These are phyloP conservation scores for Tachycineta bicolor DNA, from an alignment of 2,113 vertebrate species.

Conservation along the genomic window DNA sequence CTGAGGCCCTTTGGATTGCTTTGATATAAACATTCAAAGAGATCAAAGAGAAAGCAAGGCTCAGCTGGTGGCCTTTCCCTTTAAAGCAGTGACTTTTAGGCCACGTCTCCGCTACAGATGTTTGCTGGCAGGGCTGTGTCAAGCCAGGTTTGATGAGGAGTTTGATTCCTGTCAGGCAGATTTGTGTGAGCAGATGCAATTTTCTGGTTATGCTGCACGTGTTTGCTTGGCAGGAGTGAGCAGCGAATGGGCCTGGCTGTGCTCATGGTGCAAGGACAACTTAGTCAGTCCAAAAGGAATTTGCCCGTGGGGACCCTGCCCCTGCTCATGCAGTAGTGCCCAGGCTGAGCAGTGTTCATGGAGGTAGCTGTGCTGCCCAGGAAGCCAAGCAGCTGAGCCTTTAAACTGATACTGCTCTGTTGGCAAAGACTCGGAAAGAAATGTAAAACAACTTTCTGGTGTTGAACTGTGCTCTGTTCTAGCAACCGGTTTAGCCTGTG, in stretches of 20 bases:
- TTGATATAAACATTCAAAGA: conserved; percentile 24
- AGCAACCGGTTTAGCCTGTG: background rate
- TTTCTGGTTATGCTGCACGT: background rate
- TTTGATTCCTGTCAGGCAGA: conserved; percentile 31
- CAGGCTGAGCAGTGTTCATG: fast-evolving
- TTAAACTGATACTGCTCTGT: fast-evolving
- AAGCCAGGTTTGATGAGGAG: background rate
- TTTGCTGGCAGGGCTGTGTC: conserved; percentile 13
- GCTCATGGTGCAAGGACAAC: background rate
- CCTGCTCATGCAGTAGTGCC: background rate
- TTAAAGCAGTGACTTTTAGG: conserved; percentile 4
- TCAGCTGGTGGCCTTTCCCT: conserved; percentile 48
- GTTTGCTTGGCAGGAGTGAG: background rate
- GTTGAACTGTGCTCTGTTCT: background rate
- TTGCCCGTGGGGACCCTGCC: no score
- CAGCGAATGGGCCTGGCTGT: background rate
- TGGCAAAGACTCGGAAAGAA: background rate
- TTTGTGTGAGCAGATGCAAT: background rate
- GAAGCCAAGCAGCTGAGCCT: background rate
- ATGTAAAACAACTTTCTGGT: background rate
- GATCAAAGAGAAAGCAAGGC: conserved; percentile 25
- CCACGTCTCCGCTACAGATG: conserved; percentile 10
- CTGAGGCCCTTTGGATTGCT: background rate
- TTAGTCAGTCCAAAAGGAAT: background rate
- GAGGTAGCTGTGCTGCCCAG: background rate